Evolutionary conservation across 2,797 vertebrate genomes (phyloP), one percentile per base, ranked within the genome.

Genomic region (Poeciliopsis turneri): DNA sequence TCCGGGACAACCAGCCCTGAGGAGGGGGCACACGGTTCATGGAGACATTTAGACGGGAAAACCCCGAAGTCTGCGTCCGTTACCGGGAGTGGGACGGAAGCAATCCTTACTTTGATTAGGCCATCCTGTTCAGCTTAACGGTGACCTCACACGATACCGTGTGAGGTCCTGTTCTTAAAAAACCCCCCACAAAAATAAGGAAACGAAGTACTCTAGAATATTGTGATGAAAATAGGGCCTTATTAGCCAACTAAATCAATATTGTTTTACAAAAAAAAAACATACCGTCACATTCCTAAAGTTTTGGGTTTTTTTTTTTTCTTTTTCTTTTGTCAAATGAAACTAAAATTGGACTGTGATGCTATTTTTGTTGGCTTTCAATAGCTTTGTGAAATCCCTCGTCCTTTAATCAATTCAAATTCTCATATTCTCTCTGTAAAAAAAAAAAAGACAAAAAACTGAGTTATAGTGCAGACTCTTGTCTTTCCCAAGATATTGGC

Each of bases 1-100:
- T 80, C 87, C 23, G 78, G 87, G 89, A 84, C 86, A 90, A 13
- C 1, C 0, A 41, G 51, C 49, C 74, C 1, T 69, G 1, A 77
- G 51, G 51, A 77, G 77, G 59, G 59, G 78, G 36, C 5, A 1
- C 41, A 45, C n/a, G 72, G 64, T 84, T 83, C 68, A 68, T 46
- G 85, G 20, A 86, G 84, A 75, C 68, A 70, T 59, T 45, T 55
- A 43, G n/a, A 16, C 13, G 5, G 28, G 6, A 39, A 49, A 82
- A 66, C 12, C 18, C 30, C 7, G 57, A 61, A 85, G 39, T 46
- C 0, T 53, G 25, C 2, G 1, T 55, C 28, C 75, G 53, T 23
- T 23, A 45, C 25, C 0, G 3, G 18, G 15, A 41, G 18, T 16
- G 41, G 20, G 23, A 69, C 39, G 6, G 43, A 23, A 69, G 39